A percentile compares a stretch with the other conserved stretches of the same genome.
phyloP scores from a whole-genome alignment of 53 echinoderm and acorn worm species.

The Temnopleurus reevesii region DNA sequence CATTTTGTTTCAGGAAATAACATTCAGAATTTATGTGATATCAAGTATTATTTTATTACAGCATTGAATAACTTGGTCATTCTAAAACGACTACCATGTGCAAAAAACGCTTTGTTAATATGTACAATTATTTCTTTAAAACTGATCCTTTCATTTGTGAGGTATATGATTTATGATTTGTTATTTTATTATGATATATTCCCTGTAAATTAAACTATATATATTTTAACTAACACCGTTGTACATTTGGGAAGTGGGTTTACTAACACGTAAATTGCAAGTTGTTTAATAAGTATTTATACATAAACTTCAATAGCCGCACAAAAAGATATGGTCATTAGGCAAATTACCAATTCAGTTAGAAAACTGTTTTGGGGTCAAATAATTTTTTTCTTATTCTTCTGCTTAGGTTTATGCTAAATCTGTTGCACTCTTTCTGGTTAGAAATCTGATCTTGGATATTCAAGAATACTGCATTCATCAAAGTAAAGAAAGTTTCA shows the following conservation, averaged over 20 bases:
- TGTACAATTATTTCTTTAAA: not conserved
- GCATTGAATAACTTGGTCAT: not conserved
- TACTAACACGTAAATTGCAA: not conserved
- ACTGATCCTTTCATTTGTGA: not conserved
- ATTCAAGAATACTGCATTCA: no score
- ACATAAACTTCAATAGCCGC: no score
- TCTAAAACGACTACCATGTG: not conserved
- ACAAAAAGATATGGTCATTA: no score
- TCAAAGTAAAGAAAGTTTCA: no score
- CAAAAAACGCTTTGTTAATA: not conserved
- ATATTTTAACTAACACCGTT: not conserved
- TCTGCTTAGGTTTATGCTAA: no score
- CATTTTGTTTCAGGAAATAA: no score
- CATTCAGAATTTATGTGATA: not conserved
- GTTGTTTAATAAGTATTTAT: no score
- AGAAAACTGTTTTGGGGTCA: no score
- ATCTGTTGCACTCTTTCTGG: no score
- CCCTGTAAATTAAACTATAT: not conserved
- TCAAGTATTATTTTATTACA: slow-evolving; percentile 2
- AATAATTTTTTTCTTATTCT: no score
- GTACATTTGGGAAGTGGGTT: not conserved
- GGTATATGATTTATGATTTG: not conserved
- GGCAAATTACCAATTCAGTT: no score
- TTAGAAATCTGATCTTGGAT: no score
- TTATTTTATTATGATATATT: not conserved